Evolutionary conservation across 2,888 invertebrate species (phyloP).

Genomic region (Monochamus alternatus): DNA sequence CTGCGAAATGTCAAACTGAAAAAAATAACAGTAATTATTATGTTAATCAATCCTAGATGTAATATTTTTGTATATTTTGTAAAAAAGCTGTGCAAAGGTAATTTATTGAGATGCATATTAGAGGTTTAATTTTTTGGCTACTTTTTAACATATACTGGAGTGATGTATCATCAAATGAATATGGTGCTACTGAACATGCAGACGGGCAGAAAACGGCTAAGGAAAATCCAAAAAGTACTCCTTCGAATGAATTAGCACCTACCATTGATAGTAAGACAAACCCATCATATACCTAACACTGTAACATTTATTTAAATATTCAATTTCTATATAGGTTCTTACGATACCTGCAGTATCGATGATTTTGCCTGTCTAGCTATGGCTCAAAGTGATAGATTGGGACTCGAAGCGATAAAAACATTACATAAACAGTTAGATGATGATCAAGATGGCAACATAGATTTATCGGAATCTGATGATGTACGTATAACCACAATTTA

Average conservation of each 20-base stretch:
- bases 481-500: slow-evolving; percentile 74
- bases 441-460: slow-evolving; percentile 97
- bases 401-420: slow-evolving; percentile 93
- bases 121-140: slow-evolving; percentile 65
- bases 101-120: slow-evolving; percentile 43
- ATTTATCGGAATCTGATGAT: slow-evolving; percentile 97
- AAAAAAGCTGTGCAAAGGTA: slow-evolving; percentile 45
- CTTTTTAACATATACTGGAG: slow-evolving; percentile 64
- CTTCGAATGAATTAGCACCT: slow-evolving; percentile 66
- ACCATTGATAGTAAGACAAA: slow-evolving; percentile 29
- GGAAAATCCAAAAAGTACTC: slow-evolving; percentile 66
- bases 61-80: slow-evolving; percentile 49
- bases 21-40: slow-evolving; percentile 63
- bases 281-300: not conserved
- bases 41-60: slow-evolving; percentile 58
- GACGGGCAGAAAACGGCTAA: slow-evolving; percentile 30
- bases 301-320: not conserved
- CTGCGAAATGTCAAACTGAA: slow-evolving; percentile 63
- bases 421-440: slow-evolving; percentile 97
- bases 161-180: slow-evolving; percentile 54
- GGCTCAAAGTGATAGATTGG: slow-evolving; percentile 85
- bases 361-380: slow-evolving; percentile 83
- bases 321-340: slow-evolving; percentile 52
- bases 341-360: slow-evolving; percentile 76
- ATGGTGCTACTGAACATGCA: slow-evolving; percentile 28